phyloP scores from a whole-genome alignment of 92 coral and sea anemone species.

The Parazoanthus atlanticus region DNA sequence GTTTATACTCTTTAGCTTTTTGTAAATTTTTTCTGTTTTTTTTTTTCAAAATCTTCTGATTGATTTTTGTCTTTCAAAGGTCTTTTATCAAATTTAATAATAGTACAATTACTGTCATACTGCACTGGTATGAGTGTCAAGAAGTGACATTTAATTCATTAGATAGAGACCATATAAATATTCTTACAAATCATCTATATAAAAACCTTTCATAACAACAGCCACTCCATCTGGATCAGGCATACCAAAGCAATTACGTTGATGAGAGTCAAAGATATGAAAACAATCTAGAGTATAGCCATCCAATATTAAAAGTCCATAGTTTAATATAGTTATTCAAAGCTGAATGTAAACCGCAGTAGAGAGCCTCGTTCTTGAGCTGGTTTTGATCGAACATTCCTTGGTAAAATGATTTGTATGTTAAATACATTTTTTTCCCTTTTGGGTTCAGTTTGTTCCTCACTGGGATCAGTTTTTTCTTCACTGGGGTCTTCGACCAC shows the following conservation, averaged over 20 bases:
- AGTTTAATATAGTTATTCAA: neutral
- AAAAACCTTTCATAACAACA: neutral
- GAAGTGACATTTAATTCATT: too few relatives aligned
- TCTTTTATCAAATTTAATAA: neutral
- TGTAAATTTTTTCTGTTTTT: neutral
- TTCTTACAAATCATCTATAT: too few relatives aligned
- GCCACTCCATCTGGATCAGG: neutral
- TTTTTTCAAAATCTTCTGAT: constrained; percentile 2
- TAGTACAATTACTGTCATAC: neutral
- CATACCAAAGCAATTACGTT: neutral
- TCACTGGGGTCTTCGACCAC: constrained; percentile 1
- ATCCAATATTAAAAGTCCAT: neutral
- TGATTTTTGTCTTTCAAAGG: neutral
- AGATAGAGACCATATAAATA: too few relatives aligned
- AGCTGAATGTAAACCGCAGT: neutral
- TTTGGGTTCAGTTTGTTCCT: neutral
- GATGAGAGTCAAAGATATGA: neutral
- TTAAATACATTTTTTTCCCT: neutral
- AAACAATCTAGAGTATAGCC: neutral
- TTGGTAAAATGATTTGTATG: constrained; percentile 8
- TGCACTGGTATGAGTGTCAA: too few relatives aligned
- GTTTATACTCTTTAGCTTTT: neutral
- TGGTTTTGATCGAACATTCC: too few relatives aligned
- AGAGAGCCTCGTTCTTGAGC: constrained; percentile 6
- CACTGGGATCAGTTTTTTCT: neutral